These are phyloP conservation scores for Phyllostomus hastatus DNA, from an alignment of 2,113 vertebrate species.

Conservation along the genomic window DNA sequence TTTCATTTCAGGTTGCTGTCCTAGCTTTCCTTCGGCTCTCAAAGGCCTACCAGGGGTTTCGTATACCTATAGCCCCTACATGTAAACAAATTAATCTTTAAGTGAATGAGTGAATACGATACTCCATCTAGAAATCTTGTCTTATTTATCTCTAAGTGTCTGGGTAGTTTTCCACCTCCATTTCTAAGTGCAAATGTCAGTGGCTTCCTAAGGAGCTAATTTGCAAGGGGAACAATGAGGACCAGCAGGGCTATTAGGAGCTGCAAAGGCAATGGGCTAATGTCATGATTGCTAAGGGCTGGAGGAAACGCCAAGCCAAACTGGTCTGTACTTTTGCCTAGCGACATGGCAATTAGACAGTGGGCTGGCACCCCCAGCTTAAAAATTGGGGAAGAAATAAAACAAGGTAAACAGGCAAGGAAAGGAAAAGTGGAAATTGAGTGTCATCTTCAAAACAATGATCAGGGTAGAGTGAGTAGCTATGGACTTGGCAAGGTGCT, in stretches of 20 bases:
- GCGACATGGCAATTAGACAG: not conserved
- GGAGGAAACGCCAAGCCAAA: not conserved
- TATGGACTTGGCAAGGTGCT: not conserved
- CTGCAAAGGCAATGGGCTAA: not conserved
- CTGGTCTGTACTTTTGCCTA: not conserved
- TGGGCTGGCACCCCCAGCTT: not conserved
- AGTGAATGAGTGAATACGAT: not conserved
- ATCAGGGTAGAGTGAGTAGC: not conserved
- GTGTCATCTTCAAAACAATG: not conserved
- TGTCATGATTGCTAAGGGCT: not conserved
- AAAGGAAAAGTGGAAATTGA: not conserved
- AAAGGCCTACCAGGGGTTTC: not conserved
- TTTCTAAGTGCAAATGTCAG: not conserved
- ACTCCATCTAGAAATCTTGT: not conserved
- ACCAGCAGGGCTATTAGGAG: not conserved
- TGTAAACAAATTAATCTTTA: not conserved
- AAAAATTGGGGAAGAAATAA: slow-evolving; percentile 20
- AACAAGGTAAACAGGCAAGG: not conserved
- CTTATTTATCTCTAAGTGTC: not conserved
- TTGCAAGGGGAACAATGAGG: not conserved
- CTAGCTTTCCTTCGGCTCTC: not conserved
- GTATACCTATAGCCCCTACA: not conserved
- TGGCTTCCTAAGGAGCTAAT: not conserved
- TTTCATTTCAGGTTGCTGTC: not conserved
- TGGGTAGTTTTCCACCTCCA: not conserved